A percentile compares a stretch with the other conserved stretches of the same genome.
Conservation (phyloP, 2,113 vertebrate species). For the Gobiocypris rarus region DNA sequence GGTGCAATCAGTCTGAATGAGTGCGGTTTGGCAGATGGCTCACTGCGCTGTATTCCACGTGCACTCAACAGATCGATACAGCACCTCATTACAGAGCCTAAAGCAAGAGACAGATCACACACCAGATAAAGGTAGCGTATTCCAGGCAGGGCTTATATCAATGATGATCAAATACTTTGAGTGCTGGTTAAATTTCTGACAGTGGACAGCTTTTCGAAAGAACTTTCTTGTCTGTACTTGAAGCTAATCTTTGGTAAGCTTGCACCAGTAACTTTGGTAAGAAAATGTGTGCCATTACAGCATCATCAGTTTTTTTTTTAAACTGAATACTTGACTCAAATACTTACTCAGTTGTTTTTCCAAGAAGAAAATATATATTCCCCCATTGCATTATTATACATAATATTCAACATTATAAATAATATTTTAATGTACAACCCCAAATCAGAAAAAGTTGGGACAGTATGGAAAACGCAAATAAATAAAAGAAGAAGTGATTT, state of each 20-base stretch:
- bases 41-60: conserved; percentile 25
- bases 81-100: conserved; percentile 32
- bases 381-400: no score
- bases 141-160: conserved; percentile 37
- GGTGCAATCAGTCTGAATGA: conserved; percentile 53
- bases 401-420: no score
- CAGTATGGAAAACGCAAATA: no score
- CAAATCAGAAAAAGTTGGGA: no score
- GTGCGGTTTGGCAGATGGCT: conserved; percentile 33
- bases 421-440: no score
- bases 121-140: not conserved
- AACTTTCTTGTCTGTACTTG: not conserved
- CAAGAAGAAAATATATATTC: no score
- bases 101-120: conserved; percentile 21
- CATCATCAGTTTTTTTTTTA: not conserved
- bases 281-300: not conserved
- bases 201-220: not conserved
- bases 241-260: not conserved
- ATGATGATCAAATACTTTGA: conserved; percentile 25
- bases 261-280: not conserved
- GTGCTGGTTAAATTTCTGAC: not conserved
- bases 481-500: no score
- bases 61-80: conserved; percentile 42
- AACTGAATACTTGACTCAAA: not conserved
- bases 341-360: not conserved